Base-by-base conservation (phyloP, 2,797 vertebrate species). In the Adrianichthys oophorus region DNA sequence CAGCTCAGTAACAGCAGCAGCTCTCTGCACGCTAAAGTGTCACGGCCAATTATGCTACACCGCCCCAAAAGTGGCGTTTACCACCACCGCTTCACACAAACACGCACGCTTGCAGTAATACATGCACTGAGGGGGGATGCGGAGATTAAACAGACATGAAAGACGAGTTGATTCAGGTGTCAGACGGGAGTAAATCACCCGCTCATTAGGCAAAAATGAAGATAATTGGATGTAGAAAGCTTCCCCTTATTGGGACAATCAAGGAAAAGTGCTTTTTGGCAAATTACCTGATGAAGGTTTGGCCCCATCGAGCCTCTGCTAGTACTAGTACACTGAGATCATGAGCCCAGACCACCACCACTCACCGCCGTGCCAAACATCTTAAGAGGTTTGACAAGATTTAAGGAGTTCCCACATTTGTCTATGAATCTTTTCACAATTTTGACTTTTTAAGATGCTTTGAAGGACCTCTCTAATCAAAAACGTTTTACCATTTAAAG, bases 201-300 rank as follows among this genome's bases (percentile, higher is more conserved):
- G 48, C 59, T 76, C 68, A 50, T 74, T 72, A 59, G 68, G 53
- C 68, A 62, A 63, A 65, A 71, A 65, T 17, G 23, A 37, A 57
- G 62, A 59, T 60, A 67, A 72, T 70, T 55, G 72, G 56, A 59
- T n/a, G 45, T 21, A n/a, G 17, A 17, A 26, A 14, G 43, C 23
- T 42, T 19, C 19, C 10, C 1, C 15, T 15, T n/a, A 18, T 4
- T 32, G 57, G 13, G 13, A 8, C 23, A 52, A 21, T 32, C 1
- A 32, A 32, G 32, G 32, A 32, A 32, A 32, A 26, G 48, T 32
- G 24, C 7, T 18, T 45, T 18, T 41, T 26, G n/a, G 15, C 40
- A 19, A 42, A 41, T 13, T 32, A 32, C 8, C 10, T 32, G 32
- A 32, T 13, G 10, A 32, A 32, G 2, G 32, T 12, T 32, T 32